Evolutionary conservation across 2,888 invertebrate genomes (phyloP).

Genomic region (Callyntrura guangdongensis): DNA sequence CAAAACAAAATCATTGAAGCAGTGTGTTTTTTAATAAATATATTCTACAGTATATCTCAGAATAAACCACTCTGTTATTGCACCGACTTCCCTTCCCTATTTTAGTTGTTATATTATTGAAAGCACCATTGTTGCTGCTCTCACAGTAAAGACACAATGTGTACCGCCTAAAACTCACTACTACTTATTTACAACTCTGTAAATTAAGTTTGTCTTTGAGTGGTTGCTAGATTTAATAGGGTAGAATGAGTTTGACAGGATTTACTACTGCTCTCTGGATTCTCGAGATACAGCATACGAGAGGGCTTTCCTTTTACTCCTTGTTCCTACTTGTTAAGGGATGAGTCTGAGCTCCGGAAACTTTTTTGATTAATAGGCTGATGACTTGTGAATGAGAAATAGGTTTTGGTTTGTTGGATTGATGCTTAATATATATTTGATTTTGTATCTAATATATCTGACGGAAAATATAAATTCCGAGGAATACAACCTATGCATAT

Average conservation of each 20-base stretch:
- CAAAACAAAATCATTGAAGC: too few species aligned
- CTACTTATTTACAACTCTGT: conserved; percentile 33
- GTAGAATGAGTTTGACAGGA: conserved; percentile 85
- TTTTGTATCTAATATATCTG: conserved; percentile 35
- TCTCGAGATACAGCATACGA: conserved; percentile 30
- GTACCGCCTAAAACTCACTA: background rate
- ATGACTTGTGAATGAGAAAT: conserved; percentile 85
- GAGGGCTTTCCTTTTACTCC: conserved; percentile 43
- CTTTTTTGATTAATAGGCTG: conserved; percentile 85
- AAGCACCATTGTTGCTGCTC: background rate
- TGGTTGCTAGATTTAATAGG: conserved; percentile 69
- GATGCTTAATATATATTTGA: conserved; percentile 66
- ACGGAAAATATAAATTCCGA: background rate
- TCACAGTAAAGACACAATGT: background rate
- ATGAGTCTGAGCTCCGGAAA: conserved; percentile 81
- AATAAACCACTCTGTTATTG: background rate
- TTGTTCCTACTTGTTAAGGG: conserved; percentile 18
- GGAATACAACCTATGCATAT: background rate
- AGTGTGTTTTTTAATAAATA: too few species aligned
- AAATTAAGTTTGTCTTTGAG: conserved; percentile 74
- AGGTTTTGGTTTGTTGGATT: conserved; percentile 50
- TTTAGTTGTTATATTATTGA: conserved; percentile 8
- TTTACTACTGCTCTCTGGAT: conserved; percentile 68
- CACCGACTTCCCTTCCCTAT: background rate
- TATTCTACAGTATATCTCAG: too few species aligned